A percentile compares a stretch with the other conserved stretches of the same genome.
phyloP scores from a whole-genome alignment of 2,113 vertebrate species.

The Recurvirostra avosetta region DNA sequence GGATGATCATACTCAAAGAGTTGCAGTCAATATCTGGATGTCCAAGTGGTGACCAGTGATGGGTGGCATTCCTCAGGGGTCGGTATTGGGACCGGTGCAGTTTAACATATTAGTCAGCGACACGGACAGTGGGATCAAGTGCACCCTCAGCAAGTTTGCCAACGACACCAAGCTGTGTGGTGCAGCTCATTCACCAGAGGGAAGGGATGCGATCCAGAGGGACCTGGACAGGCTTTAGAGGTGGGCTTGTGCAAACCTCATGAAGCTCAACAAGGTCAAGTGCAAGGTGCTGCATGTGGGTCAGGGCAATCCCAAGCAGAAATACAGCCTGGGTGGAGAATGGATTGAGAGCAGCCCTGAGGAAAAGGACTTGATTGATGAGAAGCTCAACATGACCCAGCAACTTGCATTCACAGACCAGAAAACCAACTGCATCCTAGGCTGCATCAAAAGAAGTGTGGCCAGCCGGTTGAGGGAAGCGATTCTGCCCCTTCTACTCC shows the following conservation, averaged over 20 bases:
- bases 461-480: not conserved
- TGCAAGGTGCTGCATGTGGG: not conserved
- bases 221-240: not conserved
- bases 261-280: not conserved
- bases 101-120: no score
- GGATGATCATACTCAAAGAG: no score
- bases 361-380: not conserved
- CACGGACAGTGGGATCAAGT: no score
- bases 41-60: no score
- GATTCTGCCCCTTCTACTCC: not conserved
- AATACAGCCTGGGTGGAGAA: not conserved
- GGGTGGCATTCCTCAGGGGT: no score
- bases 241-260: not conserved
- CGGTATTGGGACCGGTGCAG: no score
- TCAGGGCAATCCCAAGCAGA: not conserved
- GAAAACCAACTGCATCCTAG: not conserved
- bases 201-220: not conserved
- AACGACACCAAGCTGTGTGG: no score
- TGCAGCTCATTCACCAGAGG: not conserved
- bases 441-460: not conserved
- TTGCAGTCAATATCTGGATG: no score
- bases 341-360: not conserved
- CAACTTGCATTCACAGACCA: not conserved
- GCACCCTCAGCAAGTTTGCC: no score
- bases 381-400: not conserved